Evolutionary conservation across 2,113 vertebrate species (phyloP).

Genomic region (Odocoileus hemionus): DNA sequence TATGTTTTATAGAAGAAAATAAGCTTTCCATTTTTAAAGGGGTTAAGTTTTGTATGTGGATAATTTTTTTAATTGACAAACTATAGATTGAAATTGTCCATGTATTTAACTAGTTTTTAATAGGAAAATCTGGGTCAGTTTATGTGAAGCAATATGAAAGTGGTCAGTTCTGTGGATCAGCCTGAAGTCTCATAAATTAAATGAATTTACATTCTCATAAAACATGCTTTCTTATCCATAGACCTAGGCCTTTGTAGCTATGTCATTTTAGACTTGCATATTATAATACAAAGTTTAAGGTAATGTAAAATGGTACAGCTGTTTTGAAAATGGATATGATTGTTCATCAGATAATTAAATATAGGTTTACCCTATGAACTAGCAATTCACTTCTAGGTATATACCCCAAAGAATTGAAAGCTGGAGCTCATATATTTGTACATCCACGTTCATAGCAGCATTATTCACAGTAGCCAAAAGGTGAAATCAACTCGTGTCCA

Average conservation of each 20-base stretch:
- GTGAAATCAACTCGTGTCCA: not conserved
- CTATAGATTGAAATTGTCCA: not conserved
- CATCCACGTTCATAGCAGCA: not conserved
- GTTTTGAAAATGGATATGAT: not conserved
- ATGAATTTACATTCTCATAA: not conserved
- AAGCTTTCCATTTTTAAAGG: not conserved
- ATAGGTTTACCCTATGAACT: not conserved
- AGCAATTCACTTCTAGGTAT: not conserved
- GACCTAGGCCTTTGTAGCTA: not conserved
- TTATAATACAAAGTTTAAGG: not conserved
- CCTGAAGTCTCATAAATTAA: not conserved
- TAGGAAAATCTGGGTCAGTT: not conserved
- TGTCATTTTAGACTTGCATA: not conserved
- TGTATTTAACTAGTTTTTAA: not conserved
- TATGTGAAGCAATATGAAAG: not conserved
- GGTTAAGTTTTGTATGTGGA: not conserved
- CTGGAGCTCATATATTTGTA: not conserved
- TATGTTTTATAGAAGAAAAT: not conserved
- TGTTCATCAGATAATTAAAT: not conserved
- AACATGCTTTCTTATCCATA: not conserved
- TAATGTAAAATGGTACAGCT: not conserved
- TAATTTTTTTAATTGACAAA: not conserved
- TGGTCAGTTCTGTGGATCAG: not conserved
- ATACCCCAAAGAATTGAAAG: not conserved
- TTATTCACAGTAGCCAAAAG: not conserved